A percentile compares a stretch with the other conserved stretches of the same genome.
Conservation (phyloP, 2,113 vertebrate genomes). For the Indri indri region DNA sequence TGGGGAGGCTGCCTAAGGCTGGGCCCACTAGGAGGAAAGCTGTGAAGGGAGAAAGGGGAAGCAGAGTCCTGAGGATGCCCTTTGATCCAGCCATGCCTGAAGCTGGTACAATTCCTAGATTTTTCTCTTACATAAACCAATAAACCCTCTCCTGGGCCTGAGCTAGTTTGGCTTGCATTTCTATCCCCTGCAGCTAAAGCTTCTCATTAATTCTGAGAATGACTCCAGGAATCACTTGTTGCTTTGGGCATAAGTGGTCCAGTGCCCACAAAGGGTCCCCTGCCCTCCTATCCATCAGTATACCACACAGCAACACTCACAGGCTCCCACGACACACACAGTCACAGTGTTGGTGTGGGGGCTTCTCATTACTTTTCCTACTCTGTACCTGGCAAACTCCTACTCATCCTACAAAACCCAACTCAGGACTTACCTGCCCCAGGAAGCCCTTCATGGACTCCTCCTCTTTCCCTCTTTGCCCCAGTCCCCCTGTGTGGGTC, state of each 20-base stretch:
- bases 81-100: neutral
- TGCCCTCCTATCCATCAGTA: neutral
- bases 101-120: neutral
- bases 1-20: neutral
- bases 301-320: rapidly evolving
- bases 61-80: neutral
- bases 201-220: neutral
- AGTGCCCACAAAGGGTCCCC: neutral
- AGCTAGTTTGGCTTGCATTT: neutral
- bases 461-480: neutral
- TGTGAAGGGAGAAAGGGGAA: neutral
- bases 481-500: neutral
- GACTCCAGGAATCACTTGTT: neutral
- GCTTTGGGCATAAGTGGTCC: neutral
- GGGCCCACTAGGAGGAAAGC: neutral
- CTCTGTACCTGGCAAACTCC: neutral
- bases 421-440: neutral
- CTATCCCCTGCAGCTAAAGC: neutral
- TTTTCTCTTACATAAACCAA: neutral
- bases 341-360: neutral
- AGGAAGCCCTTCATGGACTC: neutral
- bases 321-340: no score
- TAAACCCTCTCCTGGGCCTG: neutral
- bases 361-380: neutral
- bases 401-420: neutral